Percentiles rank a stretch among this genome's conserved stretches.
phyloP scores from a whole-genome alignment of 2,113 vertebrate species.

The Cebus imitator region DNA sequence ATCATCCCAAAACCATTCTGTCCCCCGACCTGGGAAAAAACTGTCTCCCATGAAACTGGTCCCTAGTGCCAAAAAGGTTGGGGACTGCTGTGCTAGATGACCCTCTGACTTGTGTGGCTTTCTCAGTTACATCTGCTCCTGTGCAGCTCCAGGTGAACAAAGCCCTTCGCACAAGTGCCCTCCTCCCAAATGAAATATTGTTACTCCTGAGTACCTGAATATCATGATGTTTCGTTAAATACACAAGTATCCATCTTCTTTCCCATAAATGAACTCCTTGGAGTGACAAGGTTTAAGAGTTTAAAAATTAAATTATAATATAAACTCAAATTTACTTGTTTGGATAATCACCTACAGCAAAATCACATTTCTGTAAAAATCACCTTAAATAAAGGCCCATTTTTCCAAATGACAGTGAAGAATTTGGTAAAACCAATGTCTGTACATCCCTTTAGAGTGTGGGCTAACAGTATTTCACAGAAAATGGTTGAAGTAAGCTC shows the following conservation, averaged over 20 bases:
- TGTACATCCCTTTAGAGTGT: neutral
- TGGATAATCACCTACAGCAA: neutral
- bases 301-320: neutral
- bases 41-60: too few relatives aligned
- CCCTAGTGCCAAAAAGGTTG: too few relatives aligned
- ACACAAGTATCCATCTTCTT: neutral
- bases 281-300: too few relatives aligned
- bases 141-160: neutral
- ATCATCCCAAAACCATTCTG: too few relatives aligned
- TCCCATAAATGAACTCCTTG: neutral
- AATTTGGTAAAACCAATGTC: slow-evolving; percentile 5
- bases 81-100: neutral
- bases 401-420: neutral
- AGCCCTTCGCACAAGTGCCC: neutral
- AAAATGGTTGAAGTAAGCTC: neutral
- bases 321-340: neutral
- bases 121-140: too few relatives aligned
- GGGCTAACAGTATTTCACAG: neutral
- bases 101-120: neutral
- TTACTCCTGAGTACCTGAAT: neutral
- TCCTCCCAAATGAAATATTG: neutral
- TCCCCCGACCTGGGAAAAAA: too few relatives aligned
- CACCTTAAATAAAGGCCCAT: neutral
- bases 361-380: slow-evolving; percentile 1
- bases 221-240: neutral